Conservation (phyloP, 2,888 invertebrate species). For the Melipona beecheii region DNA sequence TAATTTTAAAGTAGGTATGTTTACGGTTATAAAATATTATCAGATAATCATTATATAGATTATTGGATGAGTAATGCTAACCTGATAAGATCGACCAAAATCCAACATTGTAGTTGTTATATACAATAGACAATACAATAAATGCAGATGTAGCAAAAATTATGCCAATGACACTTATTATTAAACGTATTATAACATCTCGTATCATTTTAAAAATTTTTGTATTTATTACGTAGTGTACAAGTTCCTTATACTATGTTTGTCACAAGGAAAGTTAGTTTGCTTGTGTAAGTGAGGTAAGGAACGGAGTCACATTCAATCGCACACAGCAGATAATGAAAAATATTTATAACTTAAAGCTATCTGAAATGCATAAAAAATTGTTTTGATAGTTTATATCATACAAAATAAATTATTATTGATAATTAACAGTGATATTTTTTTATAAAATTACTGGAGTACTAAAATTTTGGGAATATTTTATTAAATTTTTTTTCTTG, state of each 20-base stretch:
- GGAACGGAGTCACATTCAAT: not conserved
- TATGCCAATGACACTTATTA: constrained; percentile 67
- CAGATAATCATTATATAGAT: not conserved
- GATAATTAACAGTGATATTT: not conserved
- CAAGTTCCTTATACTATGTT: not conserved
- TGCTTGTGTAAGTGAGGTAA: not conserved
- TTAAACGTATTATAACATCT: constrained; percentile 52
- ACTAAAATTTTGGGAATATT: not conserved
- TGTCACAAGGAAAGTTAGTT: constrained; percentile 16
- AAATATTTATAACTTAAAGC: too few species aligned
- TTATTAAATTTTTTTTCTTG: not conserved
- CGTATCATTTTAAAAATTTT: constrained; percentile 63
- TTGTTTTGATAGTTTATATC: constrained; percentile 4
- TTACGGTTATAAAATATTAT: not conserved
- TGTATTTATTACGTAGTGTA: constrained; percentile 15
- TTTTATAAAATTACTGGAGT: not conserved
- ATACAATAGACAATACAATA: constrained; percentile 66
- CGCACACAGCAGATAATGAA: not conserved
- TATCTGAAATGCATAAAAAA: constrained; percentile 9
- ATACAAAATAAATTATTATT: not conserved
- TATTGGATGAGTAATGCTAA: constrained; percentile 52
- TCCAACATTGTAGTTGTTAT: constrained; percentile 69
- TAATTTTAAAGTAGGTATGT: not conserved
- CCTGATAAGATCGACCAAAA: constrained; percentile 75
- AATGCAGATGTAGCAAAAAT: constrained; percentile 64